Evolutionary conservation across 2,888 invertebrate species (phyloP), one percentile per base, ranked within the genome.

Genomic region (Agrotis ipsilon): DNA sequence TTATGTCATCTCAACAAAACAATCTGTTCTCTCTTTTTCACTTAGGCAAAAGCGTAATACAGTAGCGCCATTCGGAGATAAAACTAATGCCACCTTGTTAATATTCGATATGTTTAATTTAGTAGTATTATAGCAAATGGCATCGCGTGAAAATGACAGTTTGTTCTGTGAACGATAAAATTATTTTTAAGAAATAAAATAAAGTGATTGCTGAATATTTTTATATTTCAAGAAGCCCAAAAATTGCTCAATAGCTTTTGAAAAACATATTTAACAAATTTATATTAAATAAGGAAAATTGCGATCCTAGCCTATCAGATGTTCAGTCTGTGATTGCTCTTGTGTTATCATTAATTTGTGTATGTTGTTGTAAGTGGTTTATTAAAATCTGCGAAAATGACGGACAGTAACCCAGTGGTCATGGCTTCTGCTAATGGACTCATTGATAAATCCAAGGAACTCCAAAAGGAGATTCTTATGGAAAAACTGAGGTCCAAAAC

Each of bases 401-500:
- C 92, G 89, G 96, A 96, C 75, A 91, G 74, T 72, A 94, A 90
- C 85, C 76, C 90, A 80, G 80, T 90, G 82, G 80, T 88, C 71
- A 94, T 96, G 95, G 89, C 90, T 76, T 86, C 92, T 57, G 79
- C 89, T 63, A 93, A 89, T 80, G 93, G 91, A 58, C 85, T 94
- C 63, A 84, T 94, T 64, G 95, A 96, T 81, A 96, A 96, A 88
- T 95, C 95, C 46, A 95, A 95, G 78, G 96, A 96, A 82, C 93
- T 96, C 64, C 98, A 98, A 92, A 97, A 98, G 95, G 98, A 98
- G 93, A 97, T 98, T 74, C 96, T 99, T 76, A 99, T 99, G 99
- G 99, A 99, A 91, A 98, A 98, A 90, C 95, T 99, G 65, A 97
- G 99, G 71, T 98, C 98, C 55, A 98, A 98, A 95, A 97, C 98